Evolutionary conservation across 1,140 invertebrate species (phyloP).

Genomic region (Macrotrachela quadricornifera): DNA sequence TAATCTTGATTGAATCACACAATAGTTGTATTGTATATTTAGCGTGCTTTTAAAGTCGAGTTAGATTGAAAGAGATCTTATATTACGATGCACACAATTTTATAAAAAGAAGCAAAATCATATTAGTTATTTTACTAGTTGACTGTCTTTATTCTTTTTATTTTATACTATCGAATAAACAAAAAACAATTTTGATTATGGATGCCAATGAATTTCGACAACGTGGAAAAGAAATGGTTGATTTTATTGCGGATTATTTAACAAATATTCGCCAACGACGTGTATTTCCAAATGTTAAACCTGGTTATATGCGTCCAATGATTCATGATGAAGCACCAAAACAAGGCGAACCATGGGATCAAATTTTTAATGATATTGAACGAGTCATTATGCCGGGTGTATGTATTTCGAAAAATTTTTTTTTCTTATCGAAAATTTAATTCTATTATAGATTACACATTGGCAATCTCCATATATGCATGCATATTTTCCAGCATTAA

Average conservation of each 20-base stretch:
- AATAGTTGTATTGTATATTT: too few relatives aligned
- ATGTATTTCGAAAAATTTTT: constrained; percentile 8
- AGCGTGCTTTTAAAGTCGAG: too few relatives aligned
- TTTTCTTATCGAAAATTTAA: neutral
- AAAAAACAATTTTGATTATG: constrained; percentile 39
- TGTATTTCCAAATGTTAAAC: constrained; percentile 31
- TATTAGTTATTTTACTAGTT: too few relatives aligned
- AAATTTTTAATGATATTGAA: constrained; percentile 70
- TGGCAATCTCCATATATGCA: constrained; percentile 52
- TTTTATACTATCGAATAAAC: too few relatives aligned
- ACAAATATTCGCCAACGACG: constrained; percentile 49
- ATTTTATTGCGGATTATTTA: constrained; percentile 79
- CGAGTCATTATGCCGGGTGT: constrained; percentile 70
- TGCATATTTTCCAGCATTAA: constrained; percentile 35
- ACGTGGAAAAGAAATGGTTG: constrained; percentile 54
- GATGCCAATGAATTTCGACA: constrained; percentile 65
- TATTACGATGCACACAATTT: too few relatives aligned
- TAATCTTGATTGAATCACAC: too few relatives aligned
- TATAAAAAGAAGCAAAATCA: too few relatives aligned
- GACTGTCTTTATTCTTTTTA: too few relatives aligned
- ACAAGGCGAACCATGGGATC: constrained; percentile 57
- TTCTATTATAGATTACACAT: constrained; percentile 45
- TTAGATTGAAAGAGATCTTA: too few relatives aligned
- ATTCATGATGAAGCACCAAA: constrained; percentile 60
- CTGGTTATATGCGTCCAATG: constrained; percentile 44